A percentile compares a stretch with the other conserved stretches of the same genome.
Conservation (phyloP, 1,140 invertebrate species). For the Scylla paramamosain region DNA sequence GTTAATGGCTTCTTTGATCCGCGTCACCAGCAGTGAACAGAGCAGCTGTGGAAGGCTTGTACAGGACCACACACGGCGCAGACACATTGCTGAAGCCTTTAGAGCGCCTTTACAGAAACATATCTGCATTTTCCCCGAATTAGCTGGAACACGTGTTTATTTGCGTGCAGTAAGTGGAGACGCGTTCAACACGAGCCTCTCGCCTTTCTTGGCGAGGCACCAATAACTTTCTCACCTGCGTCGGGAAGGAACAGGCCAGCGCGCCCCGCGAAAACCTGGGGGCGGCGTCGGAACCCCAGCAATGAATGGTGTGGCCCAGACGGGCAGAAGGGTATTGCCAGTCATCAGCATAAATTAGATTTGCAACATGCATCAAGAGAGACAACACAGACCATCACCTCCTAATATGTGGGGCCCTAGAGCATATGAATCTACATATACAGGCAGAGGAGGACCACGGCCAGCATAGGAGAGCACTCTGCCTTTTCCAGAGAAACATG, state of each 20-base stretch:
- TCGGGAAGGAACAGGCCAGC: background rate
- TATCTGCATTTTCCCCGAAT: background rate
- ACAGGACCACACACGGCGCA: background rate
- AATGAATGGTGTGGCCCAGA: constrained; percentile 40
- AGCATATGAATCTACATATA: constrained; percentile 34
- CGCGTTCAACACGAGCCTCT: background rate
- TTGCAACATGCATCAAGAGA: constrained; percentile 48
- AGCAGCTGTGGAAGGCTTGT: background rate
- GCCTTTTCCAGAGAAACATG: background rate
- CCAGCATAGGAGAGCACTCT: background rate
- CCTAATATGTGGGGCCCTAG: constrained; percentile 32
- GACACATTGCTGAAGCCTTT: background rate
- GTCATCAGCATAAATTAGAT: constrained; percentile 59
- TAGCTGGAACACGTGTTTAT: constrained; percentile 10
- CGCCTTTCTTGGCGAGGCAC: background rate
- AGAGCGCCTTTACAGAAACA: background rate
- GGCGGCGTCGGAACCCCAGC: background rate
- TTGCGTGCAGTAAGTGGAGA: constrained; percentile 11
- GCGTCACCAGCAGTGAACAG: background rate
- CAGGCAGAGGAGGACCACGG: background rate
- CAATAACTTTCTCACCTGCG: constrained; percentile 12
- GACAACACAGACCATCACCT: constrained; percentile 47
- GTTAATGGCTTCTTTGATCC: background rate
- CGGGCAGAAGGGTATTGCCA: constrained; percentile 48
- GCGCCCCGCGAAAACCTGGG: background rate